Base-by-base conservation (phyloP, 2,113 vertebrate genomes). In the Sinocyclocheilus anophthalmus region DNA sequence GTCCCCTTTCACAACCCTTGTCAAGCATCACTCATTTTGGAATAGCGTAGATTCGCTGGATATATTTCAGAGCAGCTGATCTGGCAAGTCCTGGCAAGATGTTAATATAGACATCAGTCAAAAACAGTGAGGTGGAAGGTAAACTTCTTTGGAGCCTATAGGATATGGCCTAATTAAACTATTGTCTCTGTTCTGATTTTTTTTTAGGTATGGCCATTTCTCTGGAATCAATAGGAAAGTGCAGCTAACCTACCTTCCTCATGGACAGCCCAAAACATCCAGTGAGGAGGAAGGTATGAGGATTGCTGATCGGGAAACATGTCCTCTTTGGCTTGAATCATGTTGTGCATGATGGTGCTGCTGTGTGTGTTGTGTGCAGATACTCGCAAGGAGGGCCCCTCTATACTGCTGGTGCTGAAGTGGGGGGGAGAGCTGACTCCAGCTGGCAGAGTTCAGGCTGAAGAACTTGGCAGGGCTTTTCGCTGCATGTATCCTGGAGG, bases 171-270 rank as follows among this genome's bases (percentile, higher is more conserved):
- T 48, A 11, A 16, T 50, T 48, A 76, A 14, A 30, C 12, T 45
- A 3, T 53, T n/a, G 14, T 50, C 63, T 55, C 39, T 89, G 42
- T 9, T 9, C 37, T 89, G 45, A 12, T 3, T 18, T 67, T 70
- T 84, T 67, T 59, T 79, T 48, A 99, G 98, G 98, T 99, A 99
- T 10, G 98, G 98, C 2, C 98, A 99, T 92, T 99, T 99, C 92
- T 99, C 98, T 69, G 98, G 98, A 84, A 99, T 99, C 92, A 99
- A 99, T 92, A 95, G 98, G 85, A 99, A 99, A 88, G 98, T 99
- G 72, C 98, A 99, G 88, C 89, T 99, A 76, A 99, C 97, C 5
- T 99, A 99, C 86, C 93, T 98, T 91, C 97, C 98, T 85, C 95
- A 97, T 67, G 97, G 97, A 86, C 97, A 96, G 84, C 96, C 96